Percentiles rank a stretch among this genome's conserved stretches.
Conservation (phyloP, 1,140 invertebrate species). For the Aethina tumida region DNA sequence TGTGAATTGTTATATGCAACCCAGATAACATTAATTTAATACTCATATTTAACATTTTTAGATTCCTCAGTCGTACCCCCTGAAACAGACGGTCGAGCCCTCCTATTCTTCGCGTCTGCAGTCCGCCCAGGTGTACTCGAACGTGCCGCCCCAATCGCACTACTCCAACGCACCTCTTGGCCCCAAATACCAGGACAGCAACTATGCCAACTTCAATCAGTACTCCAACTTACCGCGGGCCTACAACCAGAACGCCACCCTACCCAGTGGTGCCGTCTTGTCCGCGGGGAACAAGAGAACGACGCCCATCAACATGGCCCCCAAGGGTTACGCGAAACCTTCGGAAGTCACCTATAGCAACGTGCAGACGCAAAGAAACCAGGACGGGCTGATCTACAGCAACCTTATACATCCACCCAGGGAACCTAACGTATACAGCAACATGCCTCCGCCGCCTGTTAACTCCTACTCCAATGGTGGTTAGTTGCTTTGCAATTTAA, state of each 20-base stretch:
- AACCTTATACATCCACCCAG: slow-evolving; percentile 40
- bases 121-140: slow-evolving; percentile 27
- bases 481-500: slow-evolving; percentile 34
- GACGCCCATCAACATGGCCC: slow-evolving; percentile 27
- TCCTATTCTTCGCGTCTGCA: slow-evolving; percentile 37
- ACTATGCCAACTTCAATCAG: slow-evolving; percentile 25
- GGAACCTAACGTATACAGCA: slow-evolving; percentile 43
- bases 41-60: slow-evolving; percentile 12
- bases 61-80: slow-evolving; percentile 33
- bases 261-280: slow-evolving; percentile 13
- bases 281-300: slow-evolving; percentile 4
- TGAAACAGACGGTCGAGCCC: slow-evolving; percentile 36
- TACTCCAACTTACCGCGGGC: slow-evolving; percentile 16
- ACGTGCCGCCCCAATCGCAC: slow-evolving; percentile 18
- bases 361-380: slow-evolving; percentile 33
- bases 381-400: slow-evolving; percentile 43
- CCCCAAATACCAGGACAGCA: slow-evolving; percentile 13
- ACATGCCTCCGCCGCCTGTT: slow-evolving; percentile 35
- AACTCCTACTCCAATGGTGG: slow-evolving; percentile 41
- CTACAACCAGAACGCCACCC: slow-evolving; percentile 17
- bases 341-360: slow-evolving; percentile 36
- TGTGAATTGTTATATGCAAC: too few relatives aligned
- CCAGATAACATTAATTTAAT: too few relatives aligned
- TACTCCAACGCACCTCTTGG: slow-evolving; percentile 20
- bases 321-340: slow-evolving; percentile 36